phyloP scores from a whole-genome alignment of 1,140 invertebrate species.

The Eriocheir sinensis region DNA sequence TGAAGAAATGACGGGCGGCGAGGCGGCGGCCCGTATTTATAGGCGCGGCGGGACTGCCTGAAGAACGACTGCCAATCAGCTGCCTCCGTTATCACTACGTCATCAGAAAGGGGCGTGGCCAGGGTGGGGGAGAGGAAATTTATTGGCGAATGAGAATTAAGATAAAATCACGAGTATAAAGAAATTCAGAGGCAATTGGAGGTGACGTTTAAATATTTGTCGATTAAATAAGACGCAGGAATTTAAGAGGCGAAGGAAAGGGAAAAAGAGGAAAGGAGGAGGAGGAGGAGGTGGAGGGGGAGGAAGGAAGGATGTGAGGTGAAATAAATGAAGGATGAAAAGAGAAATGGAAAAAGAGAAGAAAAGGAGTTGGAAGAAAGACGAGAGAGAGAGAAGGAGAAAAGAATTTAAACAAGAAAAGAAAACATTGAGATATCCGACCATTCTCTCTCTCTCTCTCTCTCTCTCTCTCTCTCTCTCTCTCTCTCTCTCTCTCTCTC shows the following conservation, averaged over 20 bases:
- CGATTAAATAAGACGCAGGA: not conserved
- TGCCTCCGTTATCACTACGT: conserved; percentile 1
- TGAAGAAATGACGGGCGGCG: conserved; percentile 7
- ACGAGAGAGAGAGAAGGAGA: too few species aligned
- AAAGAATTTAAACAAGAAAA: not conserved
- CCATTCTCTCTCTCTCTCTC: too few species aligned
- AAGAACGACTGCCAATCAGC: conserved; percentile 11
- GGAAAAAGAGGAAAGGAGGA: not conserved
- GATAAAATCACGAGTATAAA: not conserved
- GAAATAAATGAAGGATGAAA: not conserved
- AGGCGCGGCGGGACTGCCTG: not conserved
- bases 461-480: too few species aligned
- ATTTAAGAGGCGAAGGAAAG: not conserved
- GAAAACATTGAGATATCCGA: not conserved
- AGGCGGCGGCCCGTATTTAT: not conserved
- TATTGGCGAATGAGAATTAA: conserved; percentile 25
- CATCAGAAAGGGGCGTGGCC: not conserved
- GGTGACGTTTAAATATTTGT: conserved; percentile 25
- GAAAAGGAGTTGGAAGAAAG: not conserved
- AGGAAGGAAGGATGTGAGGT: not conserved
- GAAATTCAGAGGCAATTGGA: not conserved
- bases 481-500: too few species aligned
- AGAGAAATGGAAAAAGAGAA: too few species aligned
- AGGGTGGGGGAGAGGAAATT: not conserved
- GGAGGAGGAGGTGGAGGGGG: not conserved